Base-by-base conservation (phyloP, 2,113 vertebrate species). In the Propithecus coquereli region DNA sequence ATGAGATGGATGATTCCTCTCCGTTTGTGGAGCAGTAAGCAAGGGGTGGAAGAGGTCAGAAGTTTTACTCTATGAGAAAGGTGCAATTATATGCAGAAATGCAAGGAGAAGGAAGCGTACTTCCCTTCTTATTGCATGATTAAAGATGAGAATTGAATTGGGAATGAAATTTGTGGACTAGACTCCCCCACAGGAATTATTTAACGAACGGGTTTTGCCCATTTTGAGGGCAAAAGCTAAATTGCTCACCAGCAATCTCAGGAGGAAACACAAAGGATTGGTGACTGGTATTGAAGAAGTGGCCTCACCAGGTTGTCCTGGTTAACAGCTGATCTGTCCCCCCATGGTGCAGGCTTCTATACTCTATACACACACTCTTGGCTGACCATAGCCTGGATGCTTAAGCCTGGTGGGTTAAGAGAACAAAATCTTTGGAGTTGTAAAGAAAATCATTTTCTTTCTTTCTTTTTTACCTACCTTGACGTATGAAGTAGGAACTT, bases 151-250 rank as follows among this genome's bases (percentile, higher is more conserved):
- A 61, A 27, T 63, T 73, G 34, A 92, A 32, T 47, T 3, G 3
- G 47, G 16, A 54, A 11, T 47, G 40, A 45, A 40, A 90, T 76
- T 57, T 81, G 23, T 63, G 76, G 20, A 30, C n/a, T 65, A 59
- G 20, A 25, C 18, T 47, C 20, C 30, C 9, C 32, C 34, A 70
- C 2, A 70, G n/a, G 37, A 76, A 11, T 63, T 88, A 81, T 43
- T 77, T 71, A 52, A 85, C 52, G 73, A 82, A 63, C 18, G 22
- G 18, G 8, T 66, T 59, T 86, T 71, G 65, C n/a, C 52, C 40
- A 27, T 87, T 92, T 96, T 82, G 43, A 94, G 63, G 45, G 66
- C 25, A 87, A 74, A 82, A 91, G 17, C 8, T 89, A 47, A 76
- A 22, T 34, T 77, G 6, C 17, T 59, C 11, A 50, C 16, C 12